Evolutionary conservation across 37 sponge, comb jelly and placozoan species (phyloP).

Genomic region (Chondrilla cf. caribensis): DNA sequence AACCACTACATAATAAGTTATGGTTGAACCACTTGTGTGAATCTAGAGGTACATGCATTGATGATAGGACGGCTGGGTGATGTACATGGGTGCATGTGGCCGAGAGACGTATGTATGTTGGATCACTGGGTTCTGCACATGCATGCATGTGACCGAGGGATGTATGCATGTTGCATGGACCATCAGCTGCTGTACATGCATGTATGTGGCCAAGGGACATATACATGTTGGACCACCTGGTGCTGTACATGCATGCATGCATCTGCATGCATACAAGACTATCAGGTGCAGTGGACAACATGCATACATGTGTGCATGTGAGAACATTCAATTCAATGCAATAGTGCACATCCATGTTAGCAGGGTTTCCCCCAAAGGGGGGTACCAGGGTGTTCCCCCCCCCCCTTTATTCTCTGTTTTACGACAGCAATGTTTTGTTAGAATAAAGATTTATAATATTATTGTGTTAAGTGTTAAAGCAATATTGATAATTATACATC

Average conservation of each 20-base stretch:
- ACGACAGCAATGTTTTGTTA: too few species aligned
- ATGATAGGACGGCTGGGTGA: neutral
- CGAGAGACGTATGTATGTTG: neutral
- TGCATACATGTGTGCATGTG: neutral
- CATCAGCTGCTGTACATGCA: neutral
- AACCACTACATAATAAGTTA: too few species aligned
- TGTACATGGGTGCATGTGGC: neutral
- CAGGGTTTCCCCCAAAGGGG: too few species aligned
- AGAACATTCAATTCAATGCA: too few species aligned
- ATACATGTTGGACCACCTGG: neutral
- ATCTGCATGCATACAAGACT: neutral
- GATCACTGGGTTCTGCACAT: neutral
- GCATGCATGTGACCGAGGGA: neutral
- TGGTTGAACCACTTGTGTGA: too few species aligned
- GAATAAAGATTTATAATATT: too few species aligned
- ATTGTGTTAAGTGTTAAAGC: too few species aligned
- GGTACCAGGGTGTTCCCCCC: too few species aligned
- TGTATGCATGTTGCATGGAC: neutral
- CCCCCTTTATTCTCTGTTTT: too few species aligned
- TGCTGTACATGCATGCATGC: neutral
- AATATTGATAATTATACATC: too few species aligned
- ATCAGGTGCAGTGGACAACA: neutral
- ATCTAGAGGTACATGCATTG: too few species aligned
- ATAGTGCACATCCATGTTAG: too few species aligned
- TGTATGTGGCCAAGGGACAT: neutral